Evolutionary conservation across 2,888 invertebrate genomes (phyloP).

Genomic region (Stramonita haemastoma): DNA sequence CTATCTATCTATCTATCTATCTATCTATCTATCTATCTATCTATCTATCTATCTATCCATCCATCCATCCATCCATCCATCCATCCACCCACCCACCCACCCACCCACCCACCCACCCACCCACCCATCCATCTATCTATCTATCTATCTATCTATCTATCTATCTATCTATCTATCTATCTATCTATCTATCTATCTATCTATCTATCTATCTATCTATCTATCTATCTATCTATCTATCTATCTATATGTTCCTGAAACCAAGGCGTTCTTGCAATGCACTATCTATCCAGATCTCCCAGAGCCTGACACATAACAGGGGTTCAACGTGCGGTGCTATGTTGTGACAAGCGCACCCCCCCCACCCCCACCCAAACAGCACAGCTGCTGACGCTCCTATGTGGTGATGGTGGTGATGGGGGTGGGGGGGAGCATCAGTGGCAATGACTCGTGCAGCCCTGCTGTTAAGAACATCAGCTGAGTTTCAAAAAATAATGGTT

Average conservation of each 20-base stretch:
- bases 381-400: too few species aligned
- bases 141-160: background rate
- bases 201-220: background rate
- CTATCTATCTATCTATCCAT: background rate
- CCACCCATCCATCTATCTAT: background rate
- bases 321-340: too few species aligned
- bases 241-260: background rate
- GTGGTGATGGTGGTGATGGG: too few species aligned
- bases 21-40: background rate
- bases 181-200: background rate
- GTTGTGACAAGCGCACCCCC: too few species aligned
- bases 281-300: too few species aligned
- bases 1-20: background rate
- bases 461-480: too few species aligned
- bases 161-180: background rate
- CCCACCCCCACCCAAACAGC: too few species aligned
- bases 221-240: background rate
- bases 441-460: too few species aligned
- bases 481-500: too few species aligned
- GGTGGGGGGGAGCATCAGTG: too few species aligned
- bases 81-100: background rate
- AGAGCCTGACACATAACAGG: too few species aligned
- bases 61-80: background rate
- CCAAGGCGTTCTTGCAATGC: too few species aligned
- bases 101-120: background rate